Percentiles rank a stretch among this genome's conserved stretches.
These are phyloP conservation scores for Callyntrura guangdongensis DNA, from an alignment of 2,888 invertebrate genomes.

Conservation along the genomic window DNA sequence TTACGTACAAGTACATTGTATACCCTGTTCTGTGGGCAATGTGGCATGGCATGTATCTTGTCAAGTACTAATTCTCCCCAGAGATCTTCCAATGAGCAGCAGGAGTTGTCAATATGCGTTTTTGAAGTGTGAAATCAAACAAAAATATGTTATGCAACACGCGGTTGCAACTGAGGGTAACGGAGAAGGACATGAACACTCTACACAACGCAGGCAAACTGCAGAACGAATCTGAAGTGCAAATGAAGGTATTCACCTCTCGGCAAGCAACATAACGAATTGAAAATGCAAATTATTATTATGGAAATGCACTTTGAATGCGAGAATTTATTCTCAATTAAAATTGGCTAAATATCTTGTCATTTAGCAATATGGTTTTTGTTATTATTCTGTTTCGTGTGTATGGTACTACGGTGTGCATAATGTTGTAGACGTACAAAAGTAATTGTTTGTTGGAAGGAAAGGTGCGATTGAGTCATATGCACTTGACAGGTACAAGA, in stretches of 20 bases:
- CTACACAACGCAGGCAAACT: not conserved
- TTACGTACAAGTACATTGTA: too few species aligned
- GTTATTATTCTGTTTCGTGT: not conserved
- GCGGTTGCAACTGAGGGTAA: too few species aligned
- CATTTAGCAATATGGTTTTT: not conserved
- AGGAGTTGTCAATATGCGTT: too few species aligned
- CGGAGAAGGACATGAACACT: not conserved
- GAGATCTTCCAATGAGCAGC: too few species aligned
- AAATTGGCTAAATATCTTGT: not conserved
- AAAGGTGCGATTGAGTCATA: too few species aligned
- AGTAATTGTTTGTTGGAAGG: not conserved
- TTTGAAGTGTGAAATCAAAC: too few species aligned
- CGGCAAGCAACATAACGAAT: not conserved
- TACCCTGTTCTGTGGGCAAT: too few species aligned
- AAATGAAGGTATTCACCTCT: not conserved
- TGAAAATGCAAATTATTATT: not conserved
- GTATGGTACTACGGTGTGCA: not conserved
- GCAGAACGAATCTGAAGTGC: too few species aligned
- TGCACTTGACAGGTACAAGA: too few species aligned
- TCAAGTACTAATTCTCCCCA: too few species aligned
- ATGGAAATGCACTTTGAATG: slow-evolving; percentile 2
- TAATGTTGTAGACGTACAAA: not conserved
- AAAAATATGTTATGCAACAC: too few species aligned
- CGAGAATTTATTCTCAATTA: not conserved
- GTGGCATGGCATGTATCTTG: too few species aligned